Evolutionary conservation across 1,140 invertebrate genomes (phyloP).

Genomic region (Ceratosolen fusciceps): DNA sequence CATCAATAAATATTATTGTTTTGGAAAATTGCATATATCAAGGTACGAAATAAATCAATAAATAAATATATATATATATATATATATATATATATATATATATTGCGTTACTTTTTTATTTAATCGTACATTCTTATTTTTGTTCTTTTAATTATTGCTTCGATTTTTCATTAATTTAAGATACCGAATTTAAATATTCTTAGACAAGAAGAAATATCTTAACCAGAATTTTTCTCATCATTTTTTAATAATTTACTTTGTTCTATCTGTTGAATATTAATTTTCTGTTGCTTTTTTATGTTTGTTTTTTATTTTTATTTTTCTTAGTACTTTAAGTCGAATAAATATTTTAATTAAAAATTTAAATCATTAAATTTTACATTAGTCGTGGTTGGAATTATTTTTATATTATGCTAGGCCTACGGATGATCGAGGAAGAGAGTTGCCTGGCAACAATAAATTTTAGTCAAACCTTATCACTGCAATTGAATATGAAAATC

Average conservation of each 20-base stretch:
- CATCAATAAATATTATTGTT: conserved; percentile 23
- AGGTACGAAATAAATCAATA: conserved; percentile 41
- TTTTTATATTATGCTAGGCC: conserved; percentile 6
- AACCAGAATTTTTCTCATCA: no score
- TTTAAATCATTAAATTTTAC: no score
- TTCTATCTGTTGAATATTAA: background rate
- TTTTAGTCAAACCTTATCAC: background rate
- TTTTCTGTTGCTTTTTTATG: background rate
- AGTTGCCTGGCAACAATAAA: no score
- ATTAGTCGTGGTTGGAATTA: background rate
- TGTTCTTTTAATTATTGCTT: conserved; percentile 26
- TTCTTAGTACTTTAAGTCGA: no score
- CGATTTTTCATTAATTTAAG: conserved; percentile 14
- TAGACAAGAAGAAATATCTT: no score
- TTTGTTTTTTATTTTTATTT: conserved; percentile 4
- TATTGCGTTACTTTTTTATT: background rate
- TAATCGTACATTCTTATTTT: background rate
- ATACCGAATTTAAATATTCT: no score
- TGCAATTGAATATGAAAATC: background rate
- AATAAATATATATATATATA: no score
- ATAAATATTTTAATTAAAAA: no score
- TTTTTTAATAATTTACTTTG: no score
- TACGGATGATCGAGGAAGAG: background rate
- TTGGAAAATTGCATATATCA: conserved; percentile 32
- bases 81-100: no score